These are phyloP conservation scores for Sorex fumeus DNA, from an alignment of 2,113 vertebrate genomes.

Conservation along the genomic window DNA sequence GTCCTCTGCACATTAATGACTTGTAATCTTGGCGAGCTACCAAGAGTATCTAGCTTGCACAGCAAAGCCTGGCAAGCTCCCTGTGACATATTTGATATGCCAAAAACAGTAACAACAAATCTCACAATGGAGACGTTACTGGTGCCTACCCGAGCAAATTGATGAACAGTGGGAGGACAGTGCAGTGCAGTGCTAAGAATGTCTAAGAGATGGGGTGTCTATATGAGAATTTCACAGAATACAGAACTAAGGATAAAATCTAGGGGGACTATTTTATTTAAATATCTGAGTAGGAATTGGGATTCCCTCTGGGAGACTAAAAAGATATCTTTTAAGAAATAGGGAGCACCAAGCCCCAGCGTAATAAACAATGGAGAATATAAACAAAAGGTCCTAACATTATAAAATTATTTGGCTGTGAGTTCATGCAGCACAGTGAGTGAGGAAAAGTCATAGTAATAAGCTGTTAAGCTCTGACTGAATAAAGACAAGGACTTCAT, in stretches of 20 bases:
- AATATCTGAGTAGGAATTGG: conserved; percentile 1
- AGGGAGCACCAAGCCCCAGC: not conserved
- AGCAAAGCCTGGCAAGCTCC: no score
- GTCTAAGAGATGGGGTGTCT: not conserved
- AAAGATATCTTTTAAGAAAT: not conserved
- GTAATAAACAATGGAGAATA: not conserved
- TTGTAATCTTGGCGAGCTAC: no score
- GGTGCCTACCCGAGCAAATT: no score
- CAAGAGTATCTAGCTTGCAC: no score
- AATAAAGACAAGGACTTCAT: not conserved
- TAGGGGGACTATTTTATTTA: not conserved
- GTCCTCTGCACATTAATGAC: not conserved
- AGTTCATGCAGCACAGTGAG: not conserved
- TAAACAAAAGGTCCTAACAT: not conserved
- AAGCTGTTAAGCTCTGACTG: conserved; percentile 13
- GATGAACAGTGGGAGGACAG: no score
- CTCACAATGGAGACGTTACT: no score
- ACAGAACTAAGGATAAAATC: not conserved
- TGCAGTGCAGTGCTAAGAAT: no score
- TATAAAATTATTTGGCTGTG: not conserved
- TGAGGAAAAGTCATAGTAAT: not conserved
- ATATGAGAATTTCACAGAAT: not conserved
- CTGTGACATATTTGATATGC: no score
- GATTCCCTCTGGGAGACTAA: not conserved
- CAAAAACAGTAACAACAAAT: no score